Conservation (phyloP, 2,113 vertebrate species). For the Actenoides lindsayi region DNA sequence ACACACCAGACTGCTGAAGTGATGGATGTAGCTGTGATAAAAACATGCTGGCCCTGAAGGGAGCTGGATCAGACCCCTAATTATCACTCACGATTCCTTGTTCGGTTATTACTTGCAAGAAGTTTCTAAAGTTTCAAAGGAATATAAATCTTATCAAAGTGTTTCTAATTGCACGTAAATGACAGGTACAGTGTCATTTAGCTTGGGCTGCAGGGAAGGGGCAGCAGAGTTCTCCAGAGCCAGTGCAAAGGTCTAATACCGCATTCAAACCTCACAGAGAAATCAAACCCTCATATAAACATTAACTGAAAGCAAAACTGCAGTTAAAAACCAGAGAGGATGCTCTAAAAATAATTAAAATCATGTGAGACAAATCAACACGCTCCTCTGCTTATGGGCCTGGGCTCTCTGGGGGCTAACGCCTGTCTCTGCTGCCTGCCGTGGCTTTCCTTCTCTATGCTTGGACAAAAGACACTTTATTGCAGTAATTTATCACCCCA, state of each 20-base stretch:
- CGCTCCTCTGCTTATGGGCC: conserved; percentile 57
- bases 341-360: conserved; percentile 80
- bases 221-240: neutral
- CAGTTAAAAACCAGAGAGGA: conserved; percentile 73
- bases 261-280: neutral
- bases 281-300: conserved; percentile 44
- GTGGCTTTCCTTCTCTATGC: conserved; percentile 73
- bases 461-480: conserved; percentile 87
- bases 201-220: conserved; percentile 25
- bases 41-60: conserved; percentile 27
- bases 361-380: conserved; percentile 65
- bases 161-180: conserved; percentile 47
- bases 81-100: neutral
- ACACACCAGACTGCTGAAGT: neutral
- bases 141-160: conserved; percentile 41
- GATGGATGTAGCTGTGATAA: neutral
- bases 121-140: conserved; percentile 60
- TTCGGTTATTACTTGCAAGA: conserved; percentile 12
- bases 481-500: conserved; percentile 99
- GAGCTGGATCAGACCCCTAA: conserved; percentile 35
- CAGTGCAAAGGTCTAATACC: neutral
- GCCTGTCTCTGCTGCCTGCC: conserved; percentile 69
- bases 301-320: conserved; percentile 71
- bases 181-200: neutral
- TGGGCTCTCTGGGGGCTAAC: conserved; percentile 74